A percentile compares a stretch with the other conserved stretches of the same genome.
Conservation (phyloP, 2,888 invertebrate species). For the Agonopterix arenella region DNA sequence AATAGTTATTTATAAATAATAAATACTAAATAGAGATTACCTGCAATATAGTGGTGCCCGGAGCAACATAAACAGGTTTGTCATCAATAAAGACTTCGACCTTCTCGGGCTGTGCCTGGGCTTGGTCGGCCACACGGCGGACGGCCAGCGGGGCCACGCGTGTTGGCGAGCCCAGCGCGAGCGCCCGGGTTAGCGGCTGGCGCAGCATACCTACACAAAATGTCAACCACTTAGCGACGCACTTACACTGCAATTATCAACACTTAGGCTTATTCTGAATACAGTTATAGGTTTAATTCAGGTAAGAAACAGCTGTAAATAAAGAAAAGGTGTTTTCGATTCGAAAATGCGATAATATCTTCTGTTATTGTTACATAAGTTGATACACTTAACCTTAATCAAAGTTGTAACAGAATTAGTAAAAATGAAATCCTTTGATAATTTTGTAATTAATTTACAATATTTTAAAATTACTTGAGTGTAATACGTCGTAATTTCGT, state of each 20-base stretch:
- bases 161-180: slow-evolving; percentile 65
- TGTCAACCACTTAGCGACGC: slow-evolving; percentile 12
- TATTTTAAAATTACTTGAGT: slow-evolving; percentile 7
- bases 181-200: slow-evolving; percentile 83
- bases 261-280: slow-evolving; percentile 1
- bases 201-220: slow-evolving; percentile 82
- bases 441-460: background rate
- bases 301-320: no score
- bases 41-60: slow-evolving; percentile 98
- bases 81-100: slow-evolving; percentile 99
- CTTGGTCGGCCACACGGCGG: slow-evolving; percentile 66
- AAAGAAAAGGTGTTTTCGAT: background rate
- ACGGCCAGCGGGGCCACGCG: slow-evolving; percentile 57
- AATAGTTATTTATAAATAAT: no score
- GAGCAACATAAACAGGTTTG: slow-evolving; percentile 93
- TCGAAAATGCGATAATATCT: slow-evolving; percentile 28
- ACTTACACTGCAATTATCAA: slow-evolving; percentile 1
- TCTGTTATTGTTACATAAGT: slow-evolving; percentile 74
- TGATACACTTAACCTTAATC: slow-evolving; percentile 60
- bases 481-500: slow-evolving; percentile 29
- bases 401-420: slow-evolving; percentile 11
- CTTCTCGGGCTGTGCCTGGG: slow-evolving; percentile 80
- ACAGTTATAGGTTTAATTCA: no score
- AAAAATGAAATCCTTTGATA: background rate
- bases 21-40: slow-evolving; percentile 57